These are phyloP conservation scores for Machaerirhynchus nigripectus DNA, from an alignment of 2,113 vertebrate genomes.

Conservation along the genomic window DNA sequence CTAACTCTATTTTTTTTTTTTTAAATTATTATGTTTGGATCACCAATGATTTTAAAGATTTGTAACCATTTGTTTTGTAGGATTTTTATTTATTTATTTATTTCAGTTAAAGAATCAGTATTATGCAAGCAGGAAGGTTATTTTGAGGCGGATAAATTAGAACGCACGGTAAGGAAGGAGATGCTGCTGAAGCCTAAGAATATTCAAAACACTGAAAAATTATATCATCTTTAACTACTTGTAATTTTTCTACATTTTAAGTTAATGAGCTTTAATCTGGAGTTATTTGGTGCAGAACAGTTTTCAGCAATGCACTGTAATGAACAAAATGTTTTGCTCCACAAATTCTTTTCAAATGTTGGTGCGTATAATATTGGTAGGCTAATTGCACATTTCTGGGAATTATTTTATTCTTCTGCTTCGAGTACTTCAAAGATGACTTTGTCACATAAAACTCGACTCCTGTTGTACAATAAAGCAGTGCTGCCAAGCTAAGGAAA, in stretches of 20 bases:
- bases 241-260: neutral
- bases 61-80: neutral
- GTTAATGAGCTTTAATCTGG: neutral
- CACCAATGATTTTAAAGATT: neutral
- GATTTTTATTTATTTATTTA: neutral
- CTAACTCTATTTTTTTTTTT: neutral
- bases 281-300: neutral
- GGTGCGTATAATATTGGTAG: neutral
- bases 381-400: neutral
- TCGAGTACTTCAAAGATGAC: neutral
- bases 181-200: neutral
- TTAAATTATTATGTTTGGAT: neutral
- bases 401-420: neutral
- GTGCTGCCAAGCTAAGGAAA: neutral
- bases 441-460: neutral
- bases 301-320: neutral
- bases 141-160: neutral
- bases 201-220: neutral
- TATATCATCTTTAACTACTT: neutral
- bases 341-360: neutral
- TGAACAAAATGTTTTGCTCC: neutral
- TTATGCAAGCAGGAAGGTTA: neutral
- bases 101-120: neutral
- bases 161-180: accelerated
- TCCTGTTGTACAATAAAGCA: neutral